Conservation (phyloP, 2,797 vertebrate genomes). For the Lutjanus campechanus region DNA sequence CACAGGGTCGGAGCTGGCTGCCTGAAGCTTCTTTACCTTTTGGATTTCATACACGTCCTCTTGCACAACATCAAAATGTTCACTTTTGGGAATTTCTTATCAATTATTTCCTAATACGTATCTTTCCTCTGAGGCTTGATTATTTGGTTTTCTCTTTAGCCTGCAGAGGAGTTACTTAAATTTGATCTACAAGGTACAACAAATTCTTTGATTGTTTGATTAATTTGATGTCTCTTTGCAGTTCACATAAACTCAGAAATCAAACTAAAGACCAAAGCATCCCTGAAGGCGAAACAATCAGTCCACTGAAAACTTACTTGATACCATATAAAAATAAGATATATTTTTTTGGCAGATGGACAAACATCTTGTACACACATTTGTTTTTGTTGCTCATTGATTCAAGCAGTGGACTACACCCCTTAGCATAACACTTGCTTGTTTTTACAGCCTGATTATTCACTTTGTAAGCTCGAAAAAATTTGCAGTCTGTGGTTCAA, state of each 20-base stretch:
- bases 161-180: neutral
- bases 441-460: neutral
- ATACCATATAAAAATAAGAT: neutral
- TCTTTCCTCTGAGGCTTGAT: conserved; percentile 10
- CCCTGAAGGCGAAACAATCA: no score
- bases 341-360: neutral
- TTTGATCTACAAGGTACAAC: neutral
- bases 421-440: neutral
- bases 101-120: neutral
- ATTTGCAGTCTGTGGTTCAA: neutral
- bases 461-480: neutral
- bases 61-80: conserved; percentile 29
- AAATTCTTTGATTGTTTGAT: neutral
- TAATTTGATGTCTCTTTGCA: neutral
- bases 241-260: neutral
- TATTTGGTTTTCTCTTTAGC: conserved; percentile 1
- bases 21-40: conserved; percentile 23
- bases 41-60: conserved; percentile 12
- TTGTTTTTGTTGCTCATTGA: neutral
- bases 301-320: no score
- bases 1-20: conserved; percentile 23
- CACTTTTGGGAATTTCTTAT: conserved; percentile 1
- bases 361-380: no score
- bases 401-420: neutral
- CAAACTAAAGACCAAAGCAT: conserved; percentile 3